Evolutionary conservation across 2,113 vertebrate species (phyloP), one percentile per base, ranked within the genome.

Genomic region (Zingel zingel): DNA sequence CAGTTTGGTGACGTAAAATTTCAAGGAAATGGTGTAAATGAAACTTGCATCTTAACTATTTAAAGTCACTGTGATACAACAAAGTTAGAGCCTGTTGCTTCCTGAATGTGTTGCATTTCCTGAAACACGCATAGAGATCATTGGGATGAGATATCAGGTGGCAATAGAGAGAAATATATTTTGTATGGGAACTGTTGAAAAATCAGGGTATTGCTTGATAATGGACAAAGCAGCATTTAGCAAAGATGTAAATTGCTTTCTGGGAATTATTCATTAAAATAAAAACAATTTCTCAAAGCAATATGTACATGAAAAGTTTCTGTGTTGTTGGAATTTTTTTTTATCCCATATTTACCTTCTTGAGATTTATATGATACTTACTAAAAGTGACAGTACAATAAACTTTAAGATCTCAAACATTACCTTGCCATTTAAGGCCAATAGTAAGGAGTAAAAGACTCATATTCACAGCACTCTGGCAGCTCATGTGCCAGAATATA

Each of bases 401-500:
- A 33, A 53, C 5, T 16, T 58, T 47, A n/a, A 76, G 6, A 59
- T 54, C 33, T 21, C 70, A 54, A 27, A 72, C 25, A 59, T 68
- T 54, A 64, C 23, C 21, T 30, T 23, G 12, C 23, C 43, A 12
- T 72, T 54, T 54, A 63, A 77, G 59, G 66, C 43, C 43, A 27
- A 16, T 4, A 18, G 25, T 25, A 6, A 51, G 2, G 10, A 79
- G 21, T 71, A n/a, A 66, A 78, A 70, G 53, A 48, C 56, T 71
- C 12, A 47, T 61, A 66, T 79, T 77, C 51, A 48, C 39, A 58
- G 72, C 12, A 43, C 66, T 25, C 16, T 73, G 75, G 59, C 70
- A 79, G 65, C 4, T 54, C 57, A 81, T 79, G 82, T 85, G 74
- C 48, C 72, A 69, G 43, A 82, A 82, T 81, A 66, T 67, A 66